A percentile compares a stretch with the other conserved stretches of the same genome.
These are phyloP conservation scores for Saccostrea cuccullata DNA, from an alignment of 1,140 invertebrate species.

Conservation along the genomic window DNA sequence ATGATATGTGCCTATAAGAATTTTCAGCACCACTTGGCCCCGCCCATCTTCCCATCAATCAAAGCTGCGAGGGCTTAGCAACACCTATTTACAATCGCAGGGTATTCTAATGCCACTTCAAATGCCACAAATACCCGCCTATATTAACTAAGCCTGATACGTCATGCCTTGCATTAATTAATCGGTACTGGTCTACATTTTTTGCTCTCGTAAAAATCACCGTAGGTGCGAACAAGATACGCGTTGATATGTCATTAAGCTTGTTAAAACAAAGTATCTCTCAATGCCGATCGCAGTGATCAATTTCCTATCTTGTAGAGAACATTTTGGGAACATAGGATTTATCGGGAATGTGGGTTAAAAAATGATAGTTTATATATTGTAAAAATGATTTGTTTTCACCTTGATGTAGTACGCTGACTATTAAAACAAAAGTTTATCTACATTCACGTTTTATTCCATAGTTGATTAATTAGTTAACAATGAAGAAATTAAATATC, in stretches of 20 bases:
- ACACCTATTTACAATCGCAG: constrained; percentile 32
- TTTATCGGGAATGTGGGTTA: constrained; percentile 25
- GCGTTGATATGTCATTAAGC: constrained; percentile 34
- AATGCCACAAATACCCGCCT: background rate
- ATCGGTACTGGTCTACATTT: constrained; percentile 30
- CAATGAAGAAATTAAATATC: too few relatives aligned
- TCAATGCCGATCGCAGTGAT: background rate
- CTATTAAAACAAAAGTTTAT: too few relatives aligned
- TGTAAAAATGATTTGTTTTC: too few relatives aligned
- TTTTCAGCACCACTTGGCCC: constrained; percentile 7
- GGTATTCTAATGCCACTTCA: constrained; percentile 12
- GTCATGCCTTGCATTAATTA: constrained; percentile 19
- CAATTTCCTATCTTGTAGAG: constrained; percentile 21
- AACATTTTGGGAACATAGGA: background rate
- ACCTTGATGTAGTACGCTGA: too few relatives aligned
- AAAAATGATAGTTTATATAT: background rate
- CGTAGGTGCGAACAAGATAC: constrained; percentile 31
- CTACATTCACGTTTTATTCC: too few relatives aligned
- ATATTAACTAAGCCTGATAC: background rate
- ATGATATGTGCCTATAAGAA: constrained; percentile 36
- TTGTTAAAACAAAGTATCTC: constrained; percentile 31
- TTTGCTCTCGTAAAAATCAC: constrained; percentile 23
- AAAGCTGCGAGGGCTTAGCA: constrained; percentile 10
- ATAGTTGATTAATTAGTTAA: too few relatives aligned
- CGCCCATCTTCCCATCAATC: constrained; percentile 11